Percentiles rank a stretch among this genome's conserved stretches.
phyloP scores from a whole-genome alignment of 2,888 invertebrate species.

The Xestia sexstrigata region DNA sequence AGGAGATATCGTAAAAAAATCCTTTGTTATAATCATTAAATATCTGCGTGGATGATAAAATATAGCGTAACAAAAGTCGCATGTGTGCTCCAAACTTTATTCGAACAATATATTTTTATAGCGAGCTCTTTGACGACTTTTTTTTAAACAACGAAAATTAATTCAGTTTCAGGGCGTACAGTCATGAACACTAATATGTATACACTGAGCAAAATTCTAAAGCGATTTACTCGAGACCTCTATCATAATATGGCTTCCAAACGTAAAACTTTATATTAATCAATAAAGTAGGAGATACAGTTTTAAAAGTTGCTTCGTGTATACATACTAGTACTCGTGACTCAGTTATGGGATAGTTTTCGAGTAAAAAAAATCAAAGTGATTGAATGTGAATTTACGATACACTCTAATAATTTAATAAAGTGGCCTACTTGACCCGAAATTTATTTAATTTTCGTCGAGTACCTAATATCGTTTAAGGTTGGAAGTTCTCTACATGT shows the following conservation, averaged over 20 bases:
- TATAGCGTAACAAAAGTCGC: slow-evolving; percentile 1
- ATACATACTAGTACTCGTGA: background rate
- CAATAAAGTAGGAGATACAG: background rate
- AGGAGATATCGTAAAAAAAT: slow-evolving; percentile 17
- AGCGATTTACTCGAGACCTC: background rate
- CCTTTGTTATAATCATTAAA: slow-evolving; percentile 7
- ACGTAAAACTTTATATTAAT: background rate
- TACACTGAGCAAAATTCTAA: background rate
- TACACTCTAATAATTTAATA: background rate
- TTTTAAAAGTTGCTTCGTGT: background rate
- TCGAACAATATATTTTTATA: slow-evolving; percentile 24
- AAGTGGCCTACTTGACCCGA: background rate
- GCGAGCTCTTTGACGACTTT: background rate
- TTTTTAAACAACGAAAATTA: background rate
- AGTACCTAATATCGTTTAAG: slow-evolving; percentile 25
- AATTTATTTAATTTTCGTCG: background rate
- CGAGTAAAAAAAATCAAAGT: background rate
- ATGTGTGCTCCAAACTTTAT: slow-evolving; percentile 19
- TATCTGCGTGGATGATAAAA: slow-evolving; percentile 29
- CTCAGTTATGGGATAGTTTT: background rate
- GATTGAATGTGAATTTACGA: background rate
- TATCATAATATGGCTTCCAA: background rate
- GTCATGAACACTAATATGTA: background rate
- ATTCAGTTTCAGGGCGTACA: background rate
- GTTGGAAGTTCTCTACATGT: slow-evolving; percentile 9